Base-by-base conservation (phyloP, 2,888 invertebrate species). In the Myathropa florea region DNA sequence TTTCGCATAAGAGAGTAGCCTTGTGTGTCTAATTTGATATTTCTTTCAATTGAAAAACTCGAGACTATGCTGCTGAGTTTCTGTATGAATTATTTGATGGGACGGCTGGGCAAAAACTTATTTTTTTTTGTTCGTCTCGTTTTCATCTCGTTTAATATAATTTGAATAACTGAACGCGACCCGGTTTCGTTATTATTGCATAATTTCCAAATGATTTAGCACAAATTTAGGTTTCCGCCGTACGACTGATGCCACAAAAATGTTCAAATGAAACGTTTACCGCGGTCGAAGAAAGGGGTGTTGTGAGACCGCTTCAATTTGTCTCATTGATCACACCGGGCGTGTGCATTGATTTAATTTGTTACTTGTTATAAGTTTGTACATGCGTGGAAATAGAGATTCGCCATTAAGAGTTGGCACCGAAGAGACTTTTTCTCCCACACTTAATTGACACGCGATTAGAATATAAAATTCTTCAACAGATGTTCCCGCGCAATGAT, bases 1-100 rank as follows among this genome's bases (percentile, higher is more conserved):
- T 24, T 67, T 59, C 55, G 67, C 72, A 76, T 81, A 71, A 26
- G 46, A 77, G 80, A 24, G 63, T 77, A 85, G 82, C 81, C 77
- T 85, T 81, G 82, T 73, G 30, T 82, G 77, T 85, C 81, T 81
- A 68, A 77, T 77, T 81, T 72, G 60, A 82, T 72, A 36, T 68
- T 81, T 77, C 33, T 63, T 72, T 68, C 61, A 72, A 81, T 77
- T 77, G 71, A 67, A 60, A 26, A 67, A 39, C 14, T 33, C 10
- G 21, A 28, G 14, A 24, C 18, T 1, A 7, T 18, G 36, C 7
- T 10, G 59, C 39, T 28, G 21, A 14, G 59, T 4, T 33, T 53
- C 3, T 46, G 14, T 24, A 61, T 72, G 30, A 46, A 67, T 61
- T 67, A 36, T 67, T 73, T 36, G 10, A 46, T 26, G 23, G 57